phyloP scores from a whole-genome alignment of 2,113 vertebrate species.

The Psammodynastes pulverulentus region DNA sequence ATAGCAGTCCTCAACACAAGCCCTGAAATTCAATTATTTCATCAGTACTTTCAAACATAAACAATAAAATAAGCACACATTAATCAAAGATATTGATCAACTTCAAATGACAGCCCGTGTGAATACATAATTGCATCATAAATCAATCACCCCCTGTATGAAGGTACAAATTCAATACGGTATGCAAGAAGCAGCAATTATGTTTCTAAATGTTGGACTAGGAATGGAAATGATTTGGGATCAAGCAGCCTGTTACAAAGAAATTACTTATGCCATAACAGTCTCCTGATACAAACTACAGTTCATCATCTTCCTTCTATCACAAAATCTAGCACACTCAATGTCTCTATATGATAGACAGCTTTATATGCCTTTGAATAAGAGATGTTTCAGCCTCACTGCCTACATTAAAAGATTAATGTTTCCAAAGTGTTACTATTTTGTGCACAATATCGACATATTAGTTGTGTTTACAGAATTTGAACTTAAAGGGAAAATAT shows the following conservation, averaged over 20 bases:
- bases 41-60: conserved; percentile 33
- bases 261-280: neutral
- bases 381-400: neutral
- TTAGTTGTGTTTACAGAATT: neutral
- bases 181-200: conserved; percentile 41
- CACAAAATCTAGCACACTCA: neutral
- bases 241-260: neutral
- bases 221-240: conserved; percentile 8
- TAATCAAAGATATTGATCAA: conserved; percentile 47
- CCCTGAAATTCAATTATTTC: conserved; percentile 3
- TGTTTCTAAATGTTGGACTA: neutral
- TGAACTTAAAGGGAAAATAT: neutral
- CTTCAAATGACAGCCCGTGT: conserved; percentile 35
- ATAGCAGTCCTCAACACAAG: neutral
- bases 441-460: neutral
- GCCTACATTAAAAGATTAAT: neutral
- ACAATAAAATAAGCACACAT: conserved; percentile 37
- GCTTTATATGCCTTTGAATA: neutral
- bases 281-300: neutral
- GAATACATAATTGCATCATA: conserved; percentile 48
- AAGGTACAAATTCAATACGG: conserved; percentile 45
- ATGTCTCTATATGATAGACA: neutral
- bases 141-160: conserved; percentile 45
- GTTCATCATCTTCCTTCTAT: neutral
- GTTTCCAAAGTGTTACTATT: neutral